These are phyloP conservation scores for Drosophila santomea DNA, from an alignment of 1,140 invertebrate species.

Conservation along the genomic window DNA sequence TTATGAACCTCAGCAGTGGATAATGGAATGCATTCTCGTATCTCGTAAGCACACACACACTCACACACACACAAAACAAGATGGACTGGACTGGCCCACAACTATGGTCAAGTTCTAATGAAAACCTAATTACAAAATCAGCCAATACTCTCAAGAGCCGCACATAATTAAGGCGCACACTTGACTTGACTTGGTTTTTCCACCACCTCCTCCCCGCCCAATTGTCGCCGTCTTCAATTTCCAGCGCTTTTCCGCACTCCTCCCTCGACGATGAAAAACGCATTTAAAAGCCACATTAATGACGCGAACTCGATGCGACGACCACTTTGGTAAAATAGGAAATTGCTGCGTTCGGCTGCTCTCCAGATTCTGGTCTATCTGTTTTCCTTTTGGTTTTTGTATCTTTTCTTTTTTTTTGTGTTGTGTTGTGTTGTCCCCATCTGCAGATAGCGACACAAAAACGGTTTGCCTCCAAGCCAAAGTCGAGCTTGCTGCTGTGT, in stretches of 20 bases:
- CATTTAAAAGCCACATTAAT: slow-evolving; percentile 83
- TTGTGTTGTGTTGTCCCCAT: slow-evolving; percentile 53
- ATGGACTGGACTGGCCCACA: slow-evolving; percentile 43
- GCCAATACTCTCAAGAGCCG: slow-evolving; percentile 80
- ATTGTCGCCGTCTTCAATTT: slow-evolving; percentile 43
- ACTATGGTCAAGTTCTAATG: slow-evolving; percentile 75
- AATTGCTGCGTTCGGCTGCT: slow-evolving; percentile 73
- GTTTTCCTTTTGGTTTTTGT: slow-evolving; percentile 38
- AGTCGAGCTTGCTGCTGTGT: slow-evolving; percentile 33
- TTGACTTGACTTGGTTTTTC: slow-evolving; percentile 40
- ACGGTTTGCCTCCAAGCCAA: slow-evolving; percentile 61
- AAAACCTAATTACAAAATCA: slow-evolving; percentile 83
- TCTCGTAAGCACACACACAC: not conserved
- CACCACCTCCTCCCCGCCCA: slow-evolving; percentile 5
- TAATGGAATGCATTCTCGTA: slow-evolving; percentile 24
- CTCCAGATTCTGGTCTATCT: slow-evolving; percentile 51
- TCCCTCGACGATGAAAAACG: slow-evolving; percentile 60
- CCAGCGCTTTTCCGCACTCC: not conserved
- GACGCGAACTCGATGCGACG: slow-evolving; percentile 50
- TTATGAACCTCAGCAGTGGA: slow-evolving; percentile 40
- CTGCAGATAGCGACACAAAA: slow-evolving; percentile 59
- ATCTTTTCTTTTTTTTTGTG: not conserved
- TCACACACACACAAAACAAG: not conserved
- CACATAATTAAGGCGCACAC: slow-evolving; percentile 82
- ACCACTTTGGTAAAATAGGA: slow-evolving; percentile 83